These are phyloP conservation scores for Hirudinaria manillensis DNA, from an alignment of 2,888 invertebrate genomes.

Conservation along the genomic window DNA sequence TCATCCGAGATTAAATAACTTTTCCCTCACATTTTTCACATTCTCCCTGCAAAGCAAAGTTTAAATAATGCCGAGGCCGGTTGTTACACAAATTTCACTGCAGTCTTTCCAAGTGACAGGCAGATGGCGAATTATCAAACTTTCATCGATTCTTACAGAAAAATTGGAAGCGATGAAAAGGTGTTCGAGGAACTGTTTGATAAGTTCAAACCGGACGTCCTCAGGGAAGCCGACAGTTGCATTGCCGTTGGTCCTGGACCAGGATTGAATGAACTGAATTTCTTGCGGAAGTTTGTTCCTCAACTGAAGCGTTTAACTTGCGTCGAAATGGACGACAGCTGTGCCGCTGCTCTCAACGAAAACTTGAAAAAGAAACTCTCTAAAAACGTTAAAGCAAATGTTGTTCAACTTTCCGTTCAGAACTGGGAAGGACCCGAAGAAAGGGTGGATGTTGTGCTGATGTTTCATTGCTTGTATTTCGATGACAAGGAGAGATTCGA, in stretches of 20 bases:
- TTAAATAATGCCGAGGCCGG: too few species aligned
- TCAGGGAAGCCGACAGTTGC: neutral
- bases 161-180: neutral
- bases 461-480: constrained; percentile 6
- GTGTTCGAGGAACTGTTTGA: neutral
- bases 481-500: neutral
- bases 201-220: neutral
- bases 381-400: neutral
- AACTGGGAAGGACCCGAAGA: neutral
- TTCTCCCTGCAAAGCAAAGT: too few species aligned
- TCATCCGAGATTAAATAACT: too few species aligned
- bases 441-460: constrained; percentile 5
- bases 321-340: neutral
- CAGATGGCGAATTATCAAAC: too few species aligned
- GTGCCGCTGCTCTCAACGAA: neutral
- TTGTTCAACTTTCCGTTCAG: neutral
- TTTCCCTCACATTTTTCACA: too few species aligned
- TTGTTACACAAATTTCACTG: too few species aligned
- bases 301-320: neutral
- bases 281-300: neutral
- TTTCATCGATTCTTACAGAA: neutral
- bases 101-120: too few species aligned
- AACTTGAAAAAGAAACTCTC: neutral
- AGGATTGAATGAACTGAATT: neutral
- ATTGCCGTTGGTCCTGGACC: neutral